Percentiles rank a stretch among this genome's conserved stretches.
These are phyloP conservation scores for Cryptus viduatorius DNA, from an alignment of 2,888 invertebrate species.

Conservation along the genomic window DNA sequence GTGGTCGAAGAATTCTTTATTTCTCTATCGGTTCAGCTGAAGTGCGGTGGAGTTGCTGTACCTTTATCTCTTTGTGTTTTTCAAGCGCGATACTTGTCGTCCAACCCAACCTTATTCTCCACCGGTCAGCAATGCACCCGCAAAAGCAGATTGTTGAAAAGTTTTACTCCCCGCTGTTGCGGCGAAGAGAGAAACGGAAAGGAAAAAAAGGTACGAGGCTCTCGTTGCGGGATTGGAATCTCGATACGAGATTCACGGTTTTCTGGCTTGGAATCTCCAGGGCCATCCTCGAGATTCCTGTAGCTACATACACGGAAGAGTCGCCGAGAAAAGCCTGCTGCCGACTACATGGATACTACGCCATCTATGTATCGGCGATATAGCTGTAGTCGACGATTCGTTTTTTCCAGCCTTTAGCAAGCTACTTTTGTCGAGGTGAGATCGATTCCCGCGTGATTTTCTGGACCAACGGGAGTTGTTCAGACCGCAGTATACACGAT, in stretches of 20 bases:
- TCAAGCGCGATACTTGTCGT: slow-evolving; percentile 11
- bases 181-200: not conserved
- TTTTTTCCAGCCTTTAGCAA: not conserved
- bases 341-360: not conserved
- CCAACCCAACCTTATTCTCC: slow-evolving; percentile 21
- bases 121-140: slow-evolving; percentile 25
- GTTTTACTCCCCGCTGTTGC: slow-evolving; percentile 47
- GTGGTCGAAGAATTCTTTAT: slow-evolving; percentile 1
- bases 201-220: slow-evolving; percentile 21
- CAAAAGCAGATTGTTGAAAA: slow-evolving; percentile 57
- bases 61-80: slow-evolving; percentile 19
- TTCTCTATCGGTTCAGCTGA: not conserved
- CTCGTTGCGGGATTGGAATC: slow-evolving; percentile 50
- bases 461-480: not conserved
- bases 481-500: not conserved
- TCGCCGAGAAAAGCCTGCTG: not conserved
- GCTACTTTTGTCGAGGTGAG: slow-evolving; percentile 14
- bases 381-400: not conserved
- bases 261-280: slow-evolving; percentile 35
- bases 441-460: slow-evolving; percentile 13
- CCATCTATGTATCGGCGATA: not conserved
- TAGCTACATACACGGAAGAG: not conserved
- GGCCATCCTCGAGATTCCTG: slow-evolving; percentile 20
- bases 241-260: slow-evolving; percentile 54
- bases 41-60: not conserved